Evolutionary conservation across 2,113 vertebrate genomes (phyloP).

Genomic region (Ophthalmolycus amberensis): DNA sequence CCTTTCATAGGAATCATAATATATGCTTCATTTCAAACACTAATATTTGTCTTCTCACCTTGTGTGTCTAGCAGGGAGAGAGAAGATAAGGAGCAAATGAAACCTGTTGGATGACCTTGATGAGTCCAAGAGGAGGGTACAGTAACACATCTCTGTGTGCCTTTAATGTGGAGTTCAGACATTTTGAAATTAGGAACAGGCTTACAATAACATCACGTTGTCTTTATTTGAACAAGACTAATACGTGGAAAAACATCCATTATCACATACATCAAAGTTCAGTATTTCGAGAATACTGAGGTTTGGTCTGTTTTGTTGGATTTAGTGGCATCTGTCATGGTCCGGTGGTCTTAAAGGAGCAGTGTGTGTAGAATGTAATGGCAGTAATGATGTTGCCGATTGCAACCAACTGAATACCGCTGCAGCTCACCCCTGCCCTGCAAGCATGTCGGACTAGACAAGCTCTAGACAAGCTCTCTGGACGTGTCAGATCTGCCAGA

Average conservation of each 20-base stretch:
- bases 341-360: background rate
- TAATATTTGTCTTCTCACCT: constrained; percentile 61
- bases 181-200: background rate
- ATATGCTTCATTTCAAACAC: constrained; percentile 44
- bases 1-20: constrained; percentile 34
- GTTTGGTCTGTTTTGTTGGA: background rate
- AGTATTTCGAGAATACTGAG: background rate
- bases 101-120: constrained; percentile 45
- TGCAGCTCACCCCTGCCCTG: no score
- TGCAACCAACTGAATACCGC: background rate
- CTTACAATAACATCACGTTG: background rate
- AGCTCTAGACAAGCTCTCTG: background rate
- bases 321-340: background rate
- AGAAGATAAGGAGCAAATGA: constrained; percentile 28
- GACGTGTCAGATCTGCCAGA: no score
- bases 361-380: background rate
- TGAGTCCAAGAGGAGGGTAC: constrained; percentile 6
- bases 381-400: background rate
- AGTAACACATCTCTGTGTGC: background rate
- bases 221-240: background rate
- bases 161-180: background rate
- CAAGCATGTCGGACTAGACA: no score
- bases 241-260: background rate
- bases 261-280: background rate
- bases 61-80: constrained; percentile 15